These are phyloP conservation scores for Agelas oroides DNA, from an alignment of 37 sponge, comb jelly and placozoan species.

Conservation along the genomic window DNA sequence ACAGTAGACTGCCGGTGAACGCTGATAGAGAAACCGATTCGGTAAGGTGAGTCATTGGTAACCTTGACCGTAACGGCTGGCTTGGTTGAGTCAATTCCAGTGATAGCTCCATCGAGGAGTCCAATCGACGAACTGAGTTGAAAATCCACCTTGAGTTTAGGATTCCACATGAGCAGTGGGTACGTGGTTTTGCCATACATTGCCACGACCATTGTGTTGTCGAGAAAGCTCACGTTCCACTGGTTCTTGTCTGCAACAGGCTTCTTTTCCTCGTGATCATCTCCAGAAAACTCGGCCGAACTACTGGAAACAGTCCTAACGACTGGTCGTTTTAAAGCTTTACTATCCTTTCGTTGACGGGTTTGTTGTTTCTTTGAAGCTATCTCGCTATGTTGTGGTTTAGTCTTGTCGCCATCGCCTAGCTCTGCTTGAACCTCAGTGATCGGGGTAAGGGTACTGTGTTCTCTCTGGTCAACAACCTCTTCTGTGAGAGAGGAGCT, in stretches of 20 bases:
- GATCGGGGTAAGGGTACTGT: no score
- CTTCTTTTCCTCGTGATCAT: background rate
- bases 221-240: constrained; percentile 33
- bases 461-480: no score
- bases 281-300: constrained; percentile 1
- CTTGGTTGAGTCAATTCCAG: constrained; percentile 23
- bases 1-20: constrained; percentile 37
- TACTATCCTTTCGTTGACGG: no score
- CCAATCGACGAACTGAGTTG: constrained; percentile 30
- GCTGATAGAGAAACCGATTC: constrained; percentile 50
- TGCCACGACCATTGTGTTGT: constrained; percentile 46
- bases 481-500: no score
- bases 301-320: no score
- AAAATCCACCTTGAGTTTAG: constrained; percentile 51
- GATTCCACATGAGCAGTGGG: constrained; percentile 69
- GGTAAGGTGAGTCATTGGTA: constrained; percentile 20
- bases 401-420: no score
- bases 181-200: constrained; percentile 45
- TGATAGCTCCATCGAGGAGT: constrained; percentile 15
- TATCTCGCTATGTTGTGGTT: no score
- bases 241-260: background rate
- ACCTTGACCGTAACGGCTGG: constrained; percentile 40
- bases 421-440: no score
- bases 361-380: no score
- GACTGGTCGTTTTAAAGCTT: no score